Evolutionary conservation across 2,888 invertebrate genomes (phyloP).

Genomic region (Acronicta psi): DNA sequence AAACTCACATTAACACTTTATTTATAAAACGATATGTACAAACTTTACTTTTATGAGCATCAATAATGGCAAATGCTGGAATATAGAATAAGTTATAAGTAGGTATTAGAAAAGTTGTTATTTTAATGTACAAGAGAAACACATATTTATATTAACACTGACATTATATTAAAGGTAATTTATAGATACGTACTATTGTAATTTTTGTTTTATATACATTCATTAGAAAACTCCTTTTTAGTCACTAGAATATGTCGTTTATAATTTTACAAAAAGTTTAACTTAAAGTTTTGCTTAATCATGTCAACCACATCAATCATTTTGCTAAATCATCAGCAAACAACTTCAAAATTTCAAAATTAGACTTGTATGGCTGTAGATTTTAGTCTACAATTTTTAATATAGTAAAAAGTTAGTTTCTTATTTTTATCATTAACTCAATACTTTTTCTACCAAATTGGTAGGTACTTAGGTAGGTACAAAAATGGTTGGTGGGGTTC

Average conservation of each 20-base stretch:
- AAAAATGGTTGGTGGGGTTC: too few relatives aligned
- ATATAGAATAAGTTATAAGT: conserved; percentile 22
- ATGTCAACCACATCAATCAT: too few relatives aligned
- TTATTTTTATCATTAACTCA: too few relatives aligned
- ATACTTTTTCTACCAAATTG: too few relatives aligned
- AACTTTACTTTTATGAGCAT: conserved; percentile 54
- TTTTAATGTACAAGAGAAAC: conserved; percentile 69
- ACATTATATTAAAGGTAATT: conserved; percentile 12
- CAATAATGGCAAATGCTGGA: conserved; percentile 34
- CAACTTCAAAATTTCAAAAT: too few relatives aligned
- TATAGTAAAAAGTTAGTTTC: too few relatives aligned
- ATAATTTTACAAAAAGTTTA: neutral
- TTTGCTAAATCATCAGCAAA: too few relatives aligned
- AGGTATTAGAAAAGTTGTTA: conserved; percentile 12
- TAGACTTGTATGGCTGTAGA: too few relatives aligned
- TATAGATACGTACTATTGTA: conserved; percentile 11
- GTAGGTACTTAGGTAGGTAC: too few relatives aligned
- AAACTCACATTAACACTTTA: conserved; percentile 57
- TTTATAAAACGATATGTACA: conserved; percentile 69
- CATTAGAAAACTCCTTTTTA: too few relatives aligned
- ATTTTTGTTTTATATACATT: conserved; percentile 18
- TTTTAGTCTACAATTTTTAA: too few relatives aligned
- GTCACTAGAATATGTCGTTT: conserved; percentile 13
- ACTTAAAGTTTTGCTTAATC: too few relatives aligned
- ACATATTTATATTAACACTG: conserved; percentile 14